Evolutionary conservation across 2,797 vertebrate species (phyloP).

Genomic region (Muraenolepis orangiensis): DNA sequence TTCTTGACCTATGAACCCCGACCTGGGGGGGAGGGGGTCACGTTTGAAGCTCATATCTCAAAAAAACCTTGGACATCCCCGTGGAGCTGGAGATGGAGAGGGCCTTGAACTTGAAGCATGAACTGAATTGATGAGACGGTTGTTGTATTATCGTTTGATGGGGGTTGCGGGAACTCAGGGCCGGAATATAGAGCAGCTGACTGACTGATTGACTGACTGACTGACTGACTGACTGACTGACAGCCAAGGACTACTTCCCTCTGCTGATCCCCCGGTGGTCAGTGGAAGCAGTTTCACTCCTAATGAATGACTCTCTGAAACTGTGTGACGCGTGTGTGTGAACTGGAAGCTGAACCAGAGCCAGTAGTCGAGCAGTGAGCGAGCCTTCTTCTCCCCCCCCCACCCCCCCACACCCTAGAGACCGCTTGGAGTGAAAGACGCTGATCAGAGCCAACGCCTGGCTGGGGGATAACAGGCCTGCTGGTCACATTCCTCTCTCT

Average conservation of each 20-base stretch:
- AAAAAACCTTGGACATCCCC: too few species aligned
- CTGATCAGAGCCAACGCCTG: slow-evolving; percentile 48
- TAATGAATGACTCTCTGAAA: slow-evolving; percentile 31
- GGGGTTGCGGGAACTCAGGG: too few species aligned
- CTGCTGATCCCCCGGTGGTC: slow-evolving; percentile 44
- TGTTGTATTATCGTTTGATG: neutral
- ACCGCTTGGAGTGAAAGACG: slow-evolving; percentile 22
- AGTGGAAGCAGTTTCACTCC: slow-evolving; percentile 8
- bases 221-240: slow-evolving; percentile 1
- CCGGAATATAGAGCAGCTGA: neutral
- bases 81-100: too few species aligned
- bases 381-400: neutral
- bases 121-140: neutral
- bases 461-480: slow-evolving; percentile 55
- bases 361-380: slow-evolving; percentile 14
- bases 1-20: too few species aligned
- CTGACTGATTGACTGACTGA: slow-evolving; percentile 3
- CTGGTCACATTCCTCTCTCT: slow-evolving; percentile 49
- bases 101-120: too few species aligned
- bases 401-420: neutral
- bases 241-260: too few species aligned
- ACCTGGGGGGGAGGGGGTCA: too few species aligned
- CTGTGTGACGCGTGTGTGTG: too few species aligned
- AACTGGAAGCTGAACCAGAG: slow-evolving; percentile 33
- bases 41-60: too few species aligned